Percentiles rank a stretch among this genome's conserved stretches.
phyloP scores from a whole-genome alignment of 2,113 vertebrate genomes.

The Ellobius talpinus region DNA sequence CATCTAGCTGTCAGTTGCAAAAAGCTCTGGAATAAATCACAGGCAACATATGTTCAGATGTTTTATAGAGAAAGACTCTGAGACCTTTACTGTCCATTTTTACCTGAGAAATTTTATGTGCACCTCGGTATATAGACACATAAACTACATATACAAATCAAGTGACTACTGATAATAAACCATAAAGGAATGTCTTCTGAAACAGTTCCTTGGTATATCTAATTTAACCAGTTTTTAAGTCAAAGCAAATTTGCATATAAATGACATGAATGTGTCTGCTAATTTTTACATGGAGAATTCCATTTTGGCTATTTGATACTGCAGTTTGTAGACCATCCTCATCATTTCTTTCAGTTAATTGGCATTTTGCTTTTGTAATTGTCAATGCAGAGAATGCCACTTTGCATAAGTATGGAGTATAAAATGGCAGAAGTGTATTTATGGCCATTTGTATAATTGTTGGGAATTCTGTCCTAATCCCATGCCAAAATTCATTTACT shows the following conservation, averaged over 20 bases:
- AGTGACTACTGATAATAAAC: background rate
- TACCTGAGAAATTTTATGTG: background rate
- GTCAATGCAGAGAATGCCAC: background rate
- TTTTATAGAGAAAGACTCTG: background rate
- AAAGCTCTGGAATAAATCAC: background rate
- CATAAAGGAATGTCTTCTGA: background rate
- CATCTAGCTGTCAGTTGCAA: background rate
- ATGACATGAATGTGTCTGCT: background rate
- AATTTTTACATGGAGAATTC: background rate
- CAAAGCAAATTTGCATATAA: background rate
- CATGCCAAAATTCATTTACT: background rate
- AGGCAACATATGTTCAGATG: background rate
- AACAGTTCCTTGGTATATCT: background rate
- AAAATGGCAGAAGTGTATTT: background rate
- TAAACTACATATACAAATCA: background rate
- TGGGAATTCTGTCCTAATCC: background rate
- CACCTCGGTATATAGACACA: background rate
- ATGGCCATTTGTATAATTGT: background rate
- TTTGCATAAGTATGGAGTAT: background rate
- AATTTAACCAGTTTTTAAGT: background rate
- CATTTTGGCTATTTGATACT: background rate
- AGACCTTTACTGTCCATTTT: background rate
- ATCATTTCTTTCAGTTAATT: background rate
- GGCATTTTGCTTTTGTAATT: background rate
- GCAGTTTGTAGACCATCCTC: background rate